Evolutionary conservation across 2,113 vertebrate species (phyloP), one percentile per base, ranked within the genome.

Genomic region (Onychostruthus taczanowskii): DNA sequence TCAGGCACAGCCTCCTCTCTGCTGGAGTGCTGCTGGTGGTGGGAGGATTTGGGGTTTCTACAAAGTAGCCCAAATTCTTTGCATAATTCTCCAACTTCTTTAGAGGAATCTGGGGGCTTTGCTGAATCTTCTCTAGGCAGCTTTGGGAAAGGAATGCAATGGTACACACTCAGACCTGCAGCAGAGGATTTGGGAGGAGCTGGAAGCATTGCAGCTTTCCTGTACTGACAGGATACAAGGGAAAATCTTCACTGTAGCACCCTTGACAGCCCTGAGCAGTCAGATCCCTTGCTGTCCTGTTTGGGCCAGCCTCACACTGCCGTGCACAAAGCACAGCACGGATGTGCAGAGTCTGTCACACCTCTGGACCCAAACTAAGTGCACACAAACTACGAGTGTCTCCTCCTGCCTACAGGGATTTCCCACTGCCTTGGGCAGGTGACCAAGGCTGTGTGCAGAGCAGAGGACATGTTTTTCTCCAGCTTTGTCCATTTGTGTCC

Each of bases 311-410:
- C 14, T 67, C 31, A 31, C 61, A 27, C 46, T 24, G 75, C 12
- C 0, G 0, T 26, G 59, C 33, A n/a, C 28, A 24, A 16, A 47
- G 30, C 55, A 49, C 2, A 19, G 28, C 33, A 46, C 2, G 14
- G 33, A 26, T 1, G 4, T 30, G 37, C 66, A 72, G 49, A 33
- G 33, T 62, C 58, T 37, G 13, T 39, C 50, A 17, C 7, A 47
- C 13, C 44, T 64, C 37, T 63, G 27, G 7, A 9, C 22, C 16
- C 31, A 50, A 14, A 30, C 7, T 39, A 58, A 8, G 11, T 8
- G 74, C 28, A 27, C 37, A 67, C 30, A 53, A 47, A 30, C 23
- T 26, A 13, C 0, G 0, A 73, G 44, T 9, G 52, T 49, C 13
- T 20, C 17, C 8, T 13, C 24, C 53, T 53, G 30, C 52, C 67